phyloP scores from a whole-genome alignment of 2,797 vertebrate genomes.

The Labroides dimidiatus region DNA sequence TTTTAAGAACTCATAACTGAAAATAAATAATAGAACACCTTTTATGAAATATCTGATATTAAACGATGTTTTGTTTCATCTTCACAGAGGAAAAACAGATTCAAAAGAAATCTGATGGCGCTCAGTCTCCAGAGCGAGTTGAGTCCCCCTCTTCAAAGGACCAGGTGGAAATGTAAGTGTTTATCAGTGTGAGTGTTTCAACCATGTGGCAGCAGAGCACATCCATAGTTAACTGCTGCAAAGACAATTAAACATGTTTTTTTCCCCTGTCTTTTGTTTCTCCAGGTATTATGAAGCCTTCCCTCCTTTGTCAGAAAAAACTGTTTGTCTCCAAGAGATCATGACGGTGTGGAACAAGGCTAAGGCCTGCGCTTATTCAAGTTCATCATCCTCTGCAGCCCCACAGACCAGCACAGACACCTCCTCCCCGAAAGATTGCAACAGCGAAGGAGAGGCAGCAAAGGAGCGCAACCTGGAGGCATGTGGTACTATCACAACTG shows the following conservation, averaged over 20 bases:
- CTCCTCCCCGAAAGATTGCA: slow-evolving; percentile 97
- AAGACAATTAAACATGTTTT: slow-evolving; percentile 22
- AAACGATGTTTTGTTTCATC: slow-evolving; percentile 43
- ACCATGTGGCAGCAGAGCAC: neutral
- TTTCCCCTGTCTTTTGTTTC: slow-evolving; percentile 36
- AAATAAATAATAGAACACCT: neutral
- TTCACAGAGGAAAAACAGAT: slow-evolving; percentile 93
- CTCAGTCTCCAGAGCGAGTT: slow-evolving; percentile 92
- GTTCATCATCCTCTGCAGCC: slow-evolving; percentile 95
- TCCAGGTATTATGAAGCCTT: slow-evolving; percentile 99
- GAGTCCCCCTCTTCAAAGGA: slow-evolving; percentile 96
- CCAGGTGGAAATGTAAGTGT: slow-evolving; percentile 98
- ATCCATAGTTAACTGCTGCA: neutral
- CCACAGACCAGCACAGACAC: slow-evolving; percentile 98
- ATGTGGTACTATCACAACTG: slow-evolving; percentile 65
- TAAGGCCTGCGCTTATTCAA: slow-evolving; percentile 92
- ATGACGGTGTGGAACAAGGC: slow-evolving; percentile 99
- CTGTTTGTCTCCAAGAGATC: slow-evolving; percentile 99
- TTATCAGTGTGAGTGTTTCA: neutral
- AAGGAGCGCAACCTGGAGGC: slow-evolving; percentile 85
- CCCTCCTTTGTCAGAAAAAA: slow-evolving; percentile 97
- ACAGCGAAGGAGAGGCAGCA: slow-evolving; percentile 91
- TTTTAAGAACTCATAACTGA: neutral
- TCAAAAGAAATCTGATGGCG: slow-evolving; percentile 93
- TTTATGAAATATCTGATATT: neutral